These are phyloP conservation scores for Pseudococcus jackbeardsleyi DNA, from an alignment of 2,888 invertebrate genomes.

Conservation along the genomic window DNA sequence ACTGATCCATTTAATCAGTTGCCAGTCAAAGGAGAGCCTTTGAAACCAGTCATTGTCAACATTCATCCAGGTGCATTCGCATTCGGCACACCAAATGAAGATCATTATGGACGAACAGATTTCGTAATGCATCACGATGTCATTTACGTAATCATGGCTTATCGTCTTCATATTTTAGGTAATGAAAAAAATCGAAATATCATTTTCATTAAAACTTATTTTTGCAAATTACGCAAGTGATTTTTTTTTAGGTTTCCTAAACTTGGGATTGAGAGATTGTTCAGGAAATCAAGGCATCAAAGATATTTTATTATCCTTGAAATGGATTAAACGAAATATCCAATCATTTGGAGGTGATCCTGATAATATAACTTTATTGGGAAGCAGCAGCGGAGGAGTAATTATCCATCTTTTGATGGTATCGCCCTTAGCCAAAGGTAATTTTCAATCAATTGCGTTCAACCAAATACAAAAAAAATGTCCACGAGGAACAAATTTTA, in stretches of 20 bases:
- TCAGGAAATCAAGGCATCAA: constrained; percentile 28
- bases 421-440: constrained; percentile 39
- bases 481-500: too few species aligned
- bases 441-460: neutral
- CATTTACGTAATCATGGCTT: neutral
- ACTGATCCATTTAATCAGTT: neutral
- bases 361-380: constrained; percentile 31
- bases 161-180: constrained; percentile 58
- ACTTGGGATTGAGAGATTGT: constrained; percentile 41
- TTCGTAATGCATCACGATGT: constrained; percentile 50
- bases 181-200: neutral
- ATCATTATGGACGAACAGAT: constrained; percentile 21
- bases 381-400: constrained; percentile 8
- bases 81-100: neutral
- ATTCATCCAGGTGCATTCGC: constrained; percentile 38
- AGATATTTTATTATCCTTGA: constrained; percentile 7
- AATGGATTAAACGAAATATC: constrained; percentile 29
- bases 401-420: constrained; percentile 32
- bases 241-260: constrained; percentile 25
- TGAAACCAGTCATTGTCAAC: constrained; percentile 35
- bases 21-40: neutral
- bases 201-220: neutral
- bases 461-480: too few species aligned
- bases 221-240: neutral
- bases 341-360: constrained; percentile 48